phyloP scores from a whole-genome alignment of 2,113 vertebrate species.

The Monopterus albus region DNA sequence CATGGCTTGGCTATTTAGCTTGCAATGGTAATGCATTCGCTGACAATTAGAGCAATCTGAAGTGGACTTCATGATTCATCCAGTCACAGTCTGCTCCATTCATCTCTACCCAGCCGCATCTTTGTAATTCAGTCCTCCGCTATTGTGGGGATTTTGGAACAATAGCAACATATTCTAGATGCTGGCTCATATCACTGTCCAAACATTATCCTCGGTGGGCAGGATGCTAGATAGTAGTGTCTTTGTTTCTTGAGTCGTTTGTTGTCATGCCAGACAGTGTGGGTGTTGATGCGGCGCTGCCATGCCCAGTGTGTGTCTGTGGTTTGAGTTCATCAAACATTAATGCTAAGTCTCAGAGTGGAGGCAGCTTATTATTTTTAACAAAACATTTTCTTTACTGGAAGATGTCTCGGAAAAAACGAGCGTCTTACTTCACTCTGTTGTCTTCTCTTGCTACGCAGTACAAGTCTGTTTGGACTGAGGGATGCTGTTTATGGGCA shows the following conservation, averaged over 20 bases:
- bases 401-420: not conserved
- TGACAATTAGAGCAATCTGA: conserved; percentile 74
- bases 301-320: conserved; percentile 21
- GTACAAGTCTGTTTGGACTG: conserved; percentile 18
- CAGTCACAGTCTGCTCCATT: conserved; percentile 58
- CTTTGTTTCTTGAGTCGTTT: conserved; percentile 68
- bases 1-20: conserved; percentile 37
- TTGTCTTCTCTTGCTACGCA: not conserved
- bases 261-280: conserved; percentile 71
- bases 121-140: conserved; percentile 68
- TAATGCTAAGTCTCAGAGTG: conserved; percentile 58
- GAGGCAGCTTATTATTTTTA: conserved; percentile 42
- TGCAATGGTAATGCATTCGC: conserved; percentile 55
- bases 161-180: conserved; percentile 61
- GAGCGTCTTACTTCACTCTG: not conserved
- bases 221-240: conserved; percentile 35
- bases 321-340: conserved; percentile 72
- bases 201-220: conserved; percentile 46
- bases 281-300: conserved; percentile 63
- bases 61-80: conserved; percentile 70
- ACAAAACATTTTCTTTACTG: conserved; percentile 38
- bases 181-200: conserved; percentile 52
- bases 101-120: conserved; percentile 66
- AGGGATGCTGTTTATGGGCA: conserved; percentile 6
- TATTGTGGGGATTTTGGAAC: conserved; percentile 66